Conservation (phyloP, 2,888 invertebrate species). For the Onthophagus sagittarius region DNA sequence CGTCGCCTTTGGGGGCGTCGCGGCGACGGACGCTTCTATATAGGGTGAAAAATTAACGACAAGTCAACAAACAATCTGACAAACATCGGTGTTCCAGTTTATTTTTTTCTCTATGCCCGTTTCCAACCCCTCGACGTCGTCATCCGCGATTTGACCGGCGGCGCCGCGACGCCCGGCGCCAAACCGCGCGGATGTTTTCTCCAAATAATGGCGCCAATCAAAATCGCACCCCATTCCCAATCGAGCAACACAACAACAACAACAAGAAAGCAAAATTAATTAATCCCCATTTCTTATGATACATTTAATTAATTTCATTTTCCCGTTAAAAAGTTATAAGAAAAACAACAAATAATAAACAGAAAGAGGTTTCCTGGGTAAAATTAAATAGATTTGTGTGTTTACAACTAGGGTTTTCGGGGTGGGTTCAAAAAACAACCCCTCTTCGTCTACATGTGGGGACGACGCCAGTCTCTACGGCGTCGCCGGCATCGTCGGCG, state of each 20-base stretch:
- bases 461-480: neutral
- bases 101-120: neutral
- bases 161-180: conserved; percentile 6
- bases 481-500: neutral
- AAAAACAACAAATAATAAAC: neutral
- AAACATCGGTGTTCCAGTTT: conserved; percentile 32
- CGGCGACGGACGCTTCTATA: neutral
- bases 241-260: neutral
- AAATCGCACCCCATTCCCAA: neutral
- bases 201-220: conserved; percentile 5
- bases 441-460: neutral
- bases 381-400: neutral
- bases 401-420: neutral
- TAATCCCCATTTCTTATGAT: too few species aligned
- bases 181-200: neutral
- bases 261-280: too few species aligned
- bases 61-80: conserved; percentile 44
- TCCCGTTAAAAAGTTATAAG: neutral
- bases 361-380: neutral
- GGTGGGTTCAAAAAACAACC: neutral
- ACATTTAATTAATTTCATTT: too few species aligned
- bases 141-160: neutral
- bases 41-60: conserved; percentile 41
- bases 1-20: neutral
- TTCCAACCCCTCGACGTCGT: neutral